These are phyloP conservation scores for Anastrepha obliqua DNA, from an alignment of 1,140 invertebrate genomes.

Conservation along the genomic window DNA sequence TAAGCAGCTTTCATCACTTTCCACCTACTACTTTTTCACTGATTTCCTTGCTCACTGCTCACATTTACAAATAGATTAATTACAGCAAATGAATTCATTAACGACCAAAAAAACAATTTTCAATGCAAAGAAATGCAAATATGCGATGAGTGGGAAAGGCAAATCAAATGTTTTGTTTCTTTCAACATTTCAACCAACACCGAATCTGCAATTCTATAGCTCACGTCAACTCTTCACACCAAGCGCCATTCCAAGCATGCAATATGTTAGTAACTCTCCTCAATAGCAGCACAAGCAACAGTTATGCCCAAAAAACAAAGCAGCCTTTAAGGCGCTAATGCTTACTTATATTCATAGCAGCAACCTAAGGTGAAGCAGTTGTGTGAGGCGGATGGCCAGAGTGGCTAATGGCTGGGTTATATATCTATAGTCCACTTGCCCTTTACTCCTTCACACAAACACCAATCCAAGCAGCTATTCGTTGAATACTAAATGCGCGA, in stretches of 20 bases:
- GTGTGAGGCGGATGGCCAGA: neutral
- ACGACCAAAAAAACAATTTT: slow-evolving; percentile 33
- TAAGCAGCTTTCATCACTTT: too few species aligned
- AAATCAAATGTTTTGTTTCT: neutral
- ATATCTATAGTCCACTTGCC: neutral
- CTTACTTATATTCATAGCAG: slow-evolving; percentile 14
- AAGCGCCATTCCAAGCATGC: neutral
- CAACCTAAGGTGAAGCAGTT: neutral
- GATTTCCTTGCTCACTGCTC: neutral
- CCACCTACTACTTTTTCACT: too few species aligned
- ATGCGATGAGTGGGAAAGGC: neutral
- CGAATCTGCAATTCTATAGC: neutral
- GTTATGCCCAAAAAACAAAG: slow-evolving; percentile 16
- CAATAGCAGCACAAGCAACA: neutral
- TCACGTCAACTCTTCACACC: too few species aligned
- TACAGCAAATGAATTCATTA: slow-evolving; percentile 49
- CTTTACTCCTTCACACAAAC: neutral
- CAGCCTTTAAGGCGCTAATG: slow-evolving; percentile 38
- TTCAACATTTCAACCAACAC: neutral
- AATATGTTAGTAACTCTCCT: neutral
- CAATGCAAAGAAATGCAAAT: slow-evolving; percentile 49
- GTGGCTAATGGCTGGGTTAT: neutral
- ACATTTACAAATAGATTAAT: slow-evolving; percentile 36
- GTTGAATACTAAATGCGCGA: slow-evolving; percentile 16
- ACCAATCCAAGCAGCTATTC: neutral